phyloP scores from a whole-genome alignment of 2,113 vertebrate genomes.

The Psilopogon haemacephalus region DNA sequence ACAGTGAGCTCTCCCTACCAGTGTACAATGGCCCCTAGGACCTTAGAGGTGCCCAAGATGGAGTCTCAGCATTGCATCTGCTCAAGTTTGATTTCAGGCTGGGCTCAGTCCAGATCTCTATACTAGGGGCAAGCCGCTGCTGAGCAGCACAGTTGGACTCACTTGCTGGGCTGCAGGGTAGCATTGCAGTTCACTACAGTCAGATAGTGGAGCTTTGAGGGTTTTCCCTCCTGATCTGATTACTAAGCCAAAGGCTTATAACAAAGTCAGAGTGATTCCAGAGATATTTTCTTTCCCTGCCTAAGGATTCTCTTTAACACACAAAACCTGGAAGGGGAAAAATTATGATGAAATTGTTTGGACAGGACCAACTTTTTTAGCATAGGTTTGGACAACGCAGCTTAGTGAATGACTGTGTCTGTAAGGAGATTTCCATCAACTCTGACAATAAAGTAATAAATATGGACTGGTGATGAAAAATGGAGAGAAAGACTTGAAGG shows the following conservation, averaged over 20 bases:
- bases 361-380: neutral
- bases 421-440: neutral
- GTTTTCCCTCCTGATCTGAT: neutral
- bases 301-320: neutral
- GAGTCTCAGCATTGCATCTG: neutral
- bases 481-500: neutral
- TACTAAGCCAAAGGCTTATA: neutral
- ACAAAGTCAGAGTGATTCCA: neutral
- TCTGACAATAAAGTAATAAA: neutral
- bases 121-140: neutral
- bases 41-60: neutral
- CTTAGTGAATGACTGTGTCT: neutral
- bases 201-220: neutral
- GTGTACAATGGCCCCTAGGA: too few species aligned
- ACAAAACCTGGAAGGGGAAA: neutral
- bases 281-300: neutral
- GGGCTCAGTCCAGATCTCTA: neutral
- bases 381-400: neutral
- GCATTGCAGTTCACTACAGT: neutral
- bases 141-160: neutral
- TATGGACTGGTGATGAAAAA: neutral
- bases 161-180: neutral
- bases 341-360: neutral
- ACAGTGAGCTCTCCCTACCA: neutral
- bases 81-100: neutral